These are phyloP conservation scores for Gila orcuttii DNA, from an alignment of 2,113 vertebrate genomes.

Conservation along the genomic window DNA sequence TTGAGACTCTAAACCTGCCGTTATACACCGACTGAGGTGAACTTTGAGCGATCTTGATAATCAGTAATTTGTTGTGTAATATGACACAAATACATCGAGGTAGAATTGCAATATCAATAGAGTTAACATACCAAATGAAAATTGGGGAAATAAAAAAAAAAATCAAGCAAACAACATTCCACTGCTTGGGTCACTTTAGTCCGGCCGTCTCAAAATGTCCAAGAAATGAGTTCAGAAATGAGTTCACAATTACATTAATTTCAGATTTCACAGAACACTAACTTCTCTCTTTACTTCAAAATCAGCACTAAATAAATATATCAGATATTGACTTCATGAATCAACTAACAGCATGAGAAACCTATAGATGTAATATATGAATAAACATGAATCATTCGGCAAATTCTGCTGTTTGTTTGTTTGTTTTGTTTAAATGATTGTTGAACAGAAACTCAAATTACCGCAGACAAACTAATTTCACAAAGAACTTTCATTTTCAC, in stretches of 20 bases:
- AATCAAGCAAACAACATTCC: neutral
- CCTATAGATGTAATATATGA: neutral
- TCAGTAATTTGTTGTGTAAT: neutral
- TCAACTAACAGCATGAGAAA: neutral
- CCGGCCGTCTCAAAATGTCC: too few species aligned
- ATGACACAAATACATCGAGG: neutral
- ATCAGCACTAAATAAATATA: neutral
- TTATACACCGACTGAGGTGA: too few species aligned
- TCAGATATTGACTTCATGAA: neutral
- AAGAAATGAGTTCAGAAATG: neutral
- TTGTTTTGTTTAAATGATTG: neutral
- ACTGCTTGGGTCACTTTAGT: neutral
- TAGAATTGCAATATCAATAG: neutral
- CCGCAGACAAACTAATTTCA: neutral
- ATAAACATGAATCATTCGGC: neutral
- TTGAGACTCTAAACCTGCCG: too few species aligned
- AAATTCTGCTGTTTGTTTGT: neutral
- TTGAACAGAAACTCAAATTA: neutral
- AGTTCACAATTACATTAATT: neutral
- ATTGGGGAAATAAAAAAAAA: neutral
- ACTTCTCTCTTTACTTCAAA: neutral
- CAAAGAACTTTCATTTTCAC: neutral
- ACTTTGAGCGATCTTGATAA: neutral
- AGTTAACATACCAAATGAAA: neutral
- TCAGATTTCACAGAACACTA: neutral